Evolutionary conservation across 2,113 vertebrate species (phyloP).

Genomic region (Microcebus murinus): DNA sequence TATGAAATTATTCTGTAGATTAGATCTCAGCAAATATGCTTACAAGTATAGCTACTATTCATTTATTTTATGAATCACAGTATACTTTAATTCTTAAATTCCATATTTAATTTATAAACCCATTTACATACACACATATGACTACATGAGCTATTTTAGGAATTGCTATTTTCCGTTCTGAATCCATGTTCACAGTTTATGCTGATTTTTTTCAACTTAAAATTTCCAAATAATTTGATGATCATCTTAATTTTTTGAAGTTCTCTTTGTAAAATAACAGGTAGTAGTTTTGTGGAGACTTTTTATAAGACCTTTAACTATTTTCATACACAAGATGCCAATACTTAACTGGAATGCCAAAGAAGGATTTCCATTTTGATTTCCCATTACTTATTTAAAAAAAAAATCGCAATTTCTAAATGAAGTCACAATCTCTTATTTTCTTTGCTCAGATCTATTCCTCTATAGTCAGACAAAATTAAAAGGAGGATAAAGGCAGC

Average conservation of each 20-base stretch:
- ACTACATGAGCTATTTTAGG: not conserved
- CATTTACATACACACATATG: not conserved
- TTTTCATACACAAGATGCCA: not conserved
- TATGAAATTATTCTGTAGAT: not conserved
- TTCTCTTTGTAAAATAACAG: not conserved
- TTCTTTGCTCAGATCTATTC: not conserved
- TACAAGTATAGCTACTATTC: not conserved
- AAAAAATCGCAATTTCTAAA: constrained; percentile 32
- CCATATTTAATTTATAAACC: not conserved
- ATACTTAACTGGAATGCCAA: not conserved
- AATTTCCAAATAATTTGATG: not conserved
- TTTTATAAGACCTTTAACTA: not conserved
- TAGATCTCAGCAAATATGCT: not conserved
- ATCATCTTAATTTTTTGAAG: not conserved
- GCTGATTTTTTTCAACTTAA: not conserved
- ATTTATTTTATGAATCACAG: constrained; percentile 29
- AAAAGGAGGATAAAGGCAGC: not conserved
- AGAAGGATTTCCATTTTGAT: not conserved
- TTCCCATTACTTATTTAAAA: not conserved
- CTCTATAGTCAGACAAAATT: constrained; percentile 36
- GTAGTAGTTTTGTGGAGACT: not conserved
- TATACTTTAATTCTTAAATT: not conserved
- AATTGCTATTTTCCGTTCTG: not conserved
- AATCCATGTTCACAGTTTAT: not conserved
- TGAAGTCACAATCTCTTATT: constrained; percentile 44